These are phyloP conservation scores for Drosophila barbarae DNA, from an alignment of 2,888 invertebrate genomes.

Conservation along the genomic window DNA sequence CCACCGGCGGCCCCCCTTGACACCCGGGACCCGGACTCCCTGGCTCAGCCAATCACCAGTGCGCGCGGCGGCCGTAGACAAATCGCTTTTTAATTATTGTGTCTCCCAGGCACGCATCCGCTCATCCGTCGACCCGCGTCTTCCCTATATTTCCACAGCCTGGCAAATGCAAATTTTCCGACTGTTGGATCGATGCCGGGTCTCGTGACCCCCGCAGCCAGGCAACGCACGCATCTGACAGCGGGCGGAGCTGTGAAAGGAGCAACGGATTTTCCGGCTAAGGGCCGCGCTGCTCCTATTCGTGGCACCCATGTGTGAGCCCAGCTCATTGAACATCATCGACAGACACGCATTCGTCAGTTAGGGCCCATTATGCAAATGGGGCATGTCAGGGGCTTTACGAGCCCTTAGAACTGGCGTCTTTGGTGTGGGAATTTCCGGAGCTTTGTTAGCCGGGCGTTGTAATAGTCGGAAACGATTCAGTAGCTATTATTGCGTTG, in stretches of 20 bases:
- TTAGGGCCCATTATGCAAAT: conserved; percentile 6
- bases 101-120: conserved; percentile 71
- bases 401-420: background rate
- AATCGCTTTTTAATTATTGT: conserved; percentile 73
- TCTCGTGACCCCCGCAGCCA: conserved; percentile 48
- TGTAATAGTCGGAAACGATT: conserved; percentile 3
- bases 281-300: conserved; percentile 10
- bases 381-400: background rate
- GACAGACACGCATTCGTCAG: conserved; percentile 43
- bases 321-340: conserved; percentile 34
- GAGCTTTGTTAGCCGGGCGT: conserved; percentile 1
- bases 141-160: conserved; percentile 45
- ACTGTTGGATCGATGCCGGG: conserved; percentile 64
- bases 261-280: conserved; percentile 5
- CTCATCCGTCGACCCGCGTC: conserved; percentile 32
- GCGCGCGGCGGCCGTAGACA: conserved; percentile 46
- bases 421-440: background rate
- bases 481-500: conserved; percentile 9
- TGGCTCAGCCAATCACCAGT: conserved; percentile 47
- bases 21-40: conserved; percentile 6
- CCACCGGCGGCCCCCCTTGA: conserved; percentile 31
- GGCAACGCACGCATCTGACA: conserved; percentile 63
- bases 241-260: conserved; percentile 7
- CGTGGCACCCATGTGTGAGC: conserved; percentile 17
- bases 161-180: conserved; percentile 62